Evolutionary conservation across 1,140 invertebrate species (phyloP), one percentile per base, ranked within the genome.

Genomic region (fruit fly (Drosophila melanogaster)): DNA sequence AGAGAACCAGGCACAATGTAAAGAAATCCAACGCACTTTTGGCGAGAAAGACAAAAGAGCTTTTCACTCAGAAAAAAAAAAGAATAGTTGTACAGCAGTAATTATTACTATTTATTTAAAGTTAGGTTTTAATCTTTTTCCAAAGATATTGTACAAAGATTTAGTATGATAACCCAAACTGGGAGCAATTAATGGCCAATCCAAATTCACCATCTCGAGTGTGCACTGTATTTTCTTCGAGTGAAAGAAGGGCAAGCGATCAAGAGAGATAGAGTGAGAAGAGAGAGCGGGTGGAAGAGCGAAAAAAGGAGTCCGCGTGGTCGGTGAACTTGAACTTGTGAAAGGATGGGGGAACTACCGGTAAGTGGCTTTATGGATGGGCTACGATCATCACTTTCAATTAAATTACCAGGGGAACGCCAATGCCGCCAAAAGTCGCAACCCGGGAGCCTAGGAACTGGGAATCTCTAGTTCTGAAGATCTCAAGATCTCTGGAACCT

Each of bases 241-340:
- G 49, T 51, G 30, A 3, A 22, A 17, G 17, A 51, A 51, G 15
- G 49, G 30, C 30, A 10, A 33, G 47, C 12, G 22, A n/a, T 24
- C 11, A 11, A 51, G 43, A 22, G 44, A 26, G 54, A 38, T 12
- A 11, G 14, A 14, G 37, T 1, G 11, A 37, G 14, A 14, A 11
- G 46, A n/a, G 46, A 46, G 10, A 15, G 15, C 7, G n/a, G 19
- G 19, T 2, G 19, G 19, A 22, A 22, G 19, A 22, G 19, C 19
- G 19, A 22, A 22, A 33, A 14, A 30, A 44, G 10, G 24, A 66
- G 59, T 56, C 47, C 38, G 56, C 38, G 33, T 49, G 55, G 50
- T 60, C 62, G 47, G 54, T 77, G 75, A 77, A 70, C 75, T 77
- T 77, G 75, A 77, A 77, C 75, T 77, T 77, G 71, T 43, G 38